Evolutionary conservation across 2,888 invertebrate genomes (phyloP).

Genomic region (Incurvaria masculella): DNA sequence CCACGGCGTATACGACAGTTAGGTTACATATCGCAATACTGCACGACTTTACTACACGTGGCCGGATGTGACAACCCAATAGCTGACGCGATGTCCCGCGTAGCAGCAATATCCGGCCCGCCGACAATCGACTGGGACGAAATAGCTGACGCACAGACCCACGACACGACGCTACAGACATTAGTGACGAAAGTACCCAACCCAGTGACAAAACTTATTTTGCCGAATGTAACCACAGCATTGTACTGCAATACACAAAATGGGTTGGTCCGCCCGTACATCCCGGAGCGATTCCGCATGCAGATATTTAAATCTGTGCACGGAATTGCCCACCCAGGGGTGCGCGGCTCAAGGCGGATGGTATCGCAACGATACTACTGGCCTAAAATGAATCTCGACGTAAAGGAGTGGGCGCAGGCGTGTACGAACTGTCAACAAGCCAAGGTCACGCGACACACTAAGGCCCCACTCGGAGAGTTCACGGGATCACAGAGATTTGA

Average conservation of each 20-base stretch:
- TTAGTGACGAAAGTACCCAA: neutral
- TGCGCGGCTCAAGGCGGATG: neutral
- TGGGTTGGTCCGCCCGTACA: too few relatives aligned
- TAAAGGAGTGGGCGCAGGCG: neutral
- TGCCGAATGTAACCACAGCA: too few relatives aligned
- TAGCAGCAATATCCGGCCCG: neutral
- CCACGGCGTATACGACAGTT: neutral
- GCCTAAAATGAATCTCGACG: neutral
- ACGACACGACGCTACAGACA: neutral
- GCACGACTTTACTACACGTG: neutral
- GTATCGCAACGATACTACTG: neutral
- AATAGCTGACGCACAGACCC: neutral
- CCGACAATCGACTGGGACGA: neutral
- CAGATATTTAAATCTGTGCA: neutral
- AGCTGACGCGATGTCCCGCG: neutral
- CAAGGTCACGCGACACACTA: neutral
- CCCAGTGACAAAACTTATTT: neutral
- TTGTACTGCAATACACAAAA: too few relatives aligned
- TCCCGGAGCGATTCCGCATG: too few relatives aligned
- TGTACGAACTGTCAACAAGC: neutral
- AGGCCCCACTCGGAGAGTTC: too few relatives aligned
- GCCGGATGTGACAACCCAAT: neutral
- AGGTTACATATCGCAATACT: neutral
- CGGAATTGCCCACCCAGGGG: neutral
- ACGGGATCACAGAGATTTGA: conserved; percentile 12